These are phyloP conservation scores for Sipha maydis DNA, from an alignment of 2,888 invertebrate genomes.

Conservation along the genomic window DNA sequence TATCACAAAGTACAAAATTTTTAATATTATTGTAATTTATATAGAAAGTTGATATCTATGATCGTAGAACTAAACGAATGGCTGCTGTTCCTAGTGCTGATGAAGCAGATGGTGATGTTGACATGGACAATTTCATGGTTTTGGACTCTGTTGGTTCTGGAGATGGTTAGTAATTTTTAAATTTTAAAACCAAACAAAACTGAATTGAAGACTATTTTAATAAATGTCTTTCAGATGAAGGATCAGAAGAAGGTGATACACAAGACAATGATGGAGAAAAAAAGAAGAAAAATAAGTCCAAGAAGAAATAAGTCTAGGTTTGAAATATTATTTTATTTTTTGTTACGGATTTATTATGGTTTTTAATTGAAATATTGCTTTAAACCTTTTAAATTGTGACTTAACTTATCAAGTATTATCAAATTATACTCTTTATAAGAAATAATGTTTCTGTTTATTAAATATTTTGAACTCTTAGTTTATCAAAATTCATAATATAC, in stretches of 20 bases:
- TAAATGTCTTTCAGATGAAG: conserved; percentile 24
- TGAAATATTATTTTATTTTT: background rate
- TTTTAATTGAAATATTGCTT: too few species aligned
- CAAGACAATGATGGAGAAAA: conserved; percentile 43
- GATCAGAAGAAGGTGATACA: conserved; percentile 33
- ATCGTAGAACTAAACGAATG: conserved; percentile 57
- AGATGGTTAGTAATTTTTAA: conserved; percentile 69
- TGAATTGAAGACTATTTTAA: background rate
- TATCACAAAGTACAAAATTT: background rate
- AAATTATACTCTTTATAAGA: too few species aligned
- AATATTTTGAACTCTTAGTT: too few species aligned
- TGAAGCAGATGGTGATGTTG: conserved; percentile 76
- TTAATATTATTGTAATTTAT: background rate
- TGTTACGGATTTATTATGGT: too few species aligned
- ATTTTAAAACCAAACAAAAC: too few species aligned
- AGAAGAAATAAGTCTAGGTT: conserved; percentile 63
- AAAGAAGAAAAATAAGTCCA: conserved; percentile 42
- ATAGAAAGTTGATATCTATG: conserved; percentile 51
- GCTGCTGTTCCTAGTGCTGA: conserved; percentile 58
- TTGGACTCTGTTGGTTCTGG: conserved; percentile 89
- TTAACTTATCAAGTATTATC: too few species aligned
- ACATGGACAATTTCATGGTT: conserved; percentile 86
- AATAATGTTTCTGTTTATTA: too few species aligned
- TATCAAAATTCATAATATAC: too few species aligned
- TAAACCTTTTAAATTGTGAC: too few species aligned